phyloP scores from a whole-genome alignment of 1,140 invertebrate genomes.

The Odontomachus brunneus region DNA sequence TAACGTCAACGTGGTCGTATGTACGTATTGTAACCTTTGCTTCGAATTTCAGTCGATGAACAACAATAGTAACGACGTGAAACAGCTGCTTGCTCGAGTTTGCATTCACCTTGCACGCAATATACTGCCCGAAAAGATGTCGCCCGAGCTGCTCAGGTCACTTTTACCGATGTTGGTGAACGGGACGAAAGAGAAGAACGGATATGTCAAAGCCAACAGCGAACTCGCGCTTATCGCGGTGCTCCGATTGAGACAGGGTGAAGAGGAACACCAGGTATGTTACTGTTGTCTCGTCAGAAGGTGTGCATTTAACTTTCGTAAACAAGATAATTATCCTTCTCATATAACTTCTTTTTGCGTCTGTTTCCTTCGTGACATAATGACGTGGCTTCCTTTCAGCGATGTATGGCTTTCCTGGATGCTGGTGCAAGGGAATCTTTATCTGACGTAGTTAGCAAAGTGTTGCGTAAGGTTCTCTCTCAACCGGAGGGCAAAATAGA shows the following conservation, averaged over 20 bases:
- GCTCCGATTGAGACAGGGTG: conserved; percentile 91
- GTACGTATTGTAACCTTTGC: conserved; percentile 21
- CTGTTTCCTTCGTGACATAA: conserved; percentile 11
- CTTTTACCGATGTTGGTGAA: conserved; percentile 96
- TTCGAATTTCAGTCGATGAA: conserved; percentile 92
- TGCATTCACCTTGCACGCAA: conserved; percentile 90
- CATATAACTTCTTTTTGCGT: not conserved
- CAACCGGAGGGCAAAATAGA: conserved; percentile 94
- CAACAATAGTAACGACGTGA: conserved; percentile 96
- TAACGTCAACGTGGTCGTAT: not conserved
- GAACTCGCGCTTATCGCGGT: conserved; percentile 96
- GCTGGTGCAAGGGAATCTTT: conserved; percentile 94
- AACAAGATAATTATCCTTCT: conserved; percentile 17
- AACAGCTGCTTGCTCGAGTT: conserved; percentile 94
- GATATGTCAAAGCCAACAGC: conserved; percentile 96
- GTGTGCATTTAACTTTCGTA: conserved; percentile 10
- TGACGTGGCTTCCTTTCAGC: conserved; percentile 85
- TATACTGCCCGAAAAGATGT: conserved; percentile 87
- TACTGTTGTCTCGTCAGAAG: not conserved
- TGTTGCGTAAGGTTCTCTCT: conserved; percentile 90
- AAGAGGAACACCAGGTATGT: conserved; percentile 90
- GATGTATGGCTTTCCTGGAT: conserved; percentile 92
- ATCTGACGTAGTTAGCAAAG: conserved; percentile 94
- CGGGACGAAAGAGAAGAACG: conserved; percentile 99
- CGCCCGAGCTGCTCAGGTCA: conserved; percentile 91